Evolutionary conservation across 2,113 vertebrate species (phyloP).

Genomic region (Microcebus griseorufus): DNA sequence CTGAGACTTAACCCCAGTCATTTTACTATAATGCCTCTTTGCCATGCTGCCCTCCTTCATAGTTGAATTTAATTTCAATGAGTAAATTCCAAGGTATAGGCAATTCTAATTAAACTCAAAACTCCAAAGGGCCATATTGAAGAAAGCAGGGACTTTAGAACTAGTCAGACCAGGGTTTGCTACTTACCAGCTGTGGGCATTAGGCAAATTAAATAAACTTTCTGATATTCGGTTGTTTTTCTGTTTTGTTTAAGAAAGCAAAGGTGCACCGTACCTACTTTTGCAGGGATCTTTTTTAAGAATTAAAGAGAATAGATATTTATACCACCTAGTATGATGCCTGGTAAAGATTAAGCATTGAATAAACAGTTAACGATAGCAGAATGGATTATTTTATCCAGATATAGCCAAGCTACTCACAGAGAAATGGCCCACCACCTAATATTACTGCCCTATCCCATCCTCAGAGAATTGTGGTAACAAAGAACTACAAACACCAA

Average conservation of each 20-base stretch:
- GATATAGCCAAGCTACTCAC: not conserved
- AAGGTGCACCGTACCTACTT: not conserved
- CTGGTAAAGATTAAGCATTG: not conserved
- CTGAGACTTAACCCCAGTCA: not conserved
- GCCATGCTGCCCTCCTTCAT: not conserved
- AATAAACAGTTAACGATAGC: not conserved
- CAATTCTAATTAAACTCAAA: constrained; percentile 1
- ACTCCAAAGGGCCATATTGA: not conserved
- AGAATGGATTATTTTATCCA: not conserved
- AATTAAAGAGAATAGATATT: not conserved
- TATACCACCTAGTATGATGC: not conserved
- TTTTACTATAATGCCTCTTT: not conserved
- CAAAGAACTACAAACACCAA: not conserved
- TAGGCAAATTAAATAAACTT: not conserved
- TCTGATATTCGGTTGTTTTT: not conserved
- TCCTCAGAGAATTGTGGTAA: not conserved
- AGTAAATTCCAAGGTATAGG: not conserved
- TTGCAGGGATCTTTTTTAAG: not conserved
- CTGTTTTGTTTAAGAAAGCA: not conserved
- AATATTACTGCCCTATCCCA: not conserved
- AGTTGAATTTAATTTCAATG: not conserved
- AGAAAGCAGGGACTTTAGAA: not conserved
- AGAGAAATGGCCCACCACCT: not conserved
- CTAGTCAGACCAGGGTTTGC: not conserved
- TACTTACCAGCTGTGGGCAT: not conserved